Evolutionary conservation across 2,888 invertebrate species (phyloP).

Genomic region (Synergus itoensis): DNA sequence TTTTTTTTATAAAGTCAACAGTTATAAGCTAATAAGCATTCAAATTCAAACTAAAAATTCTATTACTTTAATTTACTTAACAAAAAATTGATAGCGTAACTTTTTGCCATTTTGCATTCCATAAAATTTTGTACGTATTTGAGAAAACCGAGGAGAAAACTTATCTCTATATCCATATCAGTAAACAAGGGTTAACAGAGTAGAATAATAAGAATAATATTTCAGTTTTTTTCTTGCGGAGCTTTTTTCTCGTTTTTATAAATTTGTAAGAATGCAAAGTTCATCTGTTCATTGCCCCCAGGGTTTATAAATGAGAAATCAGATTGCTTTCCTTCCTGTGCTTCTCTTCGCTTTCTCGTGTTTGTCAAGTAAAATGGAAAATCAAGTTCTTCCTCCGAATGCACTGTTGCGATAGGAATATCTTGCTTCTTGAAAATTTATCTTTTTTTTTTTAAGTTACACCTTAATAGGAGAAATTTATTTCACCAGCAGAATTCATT

Average conservation of each 20-base stretch:
- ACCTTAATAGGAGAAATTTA: neutral
- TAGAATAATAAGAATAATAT: slow-evolving; percentile 7
- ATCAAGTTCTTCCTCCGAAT: slow-evolving; percentile 12
- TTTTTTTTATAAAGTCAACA: too few species aligned
- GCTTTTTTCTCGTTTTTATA: slow-evolving; percentile 14
- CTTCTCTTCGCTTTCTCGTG: slow-evolving; percentile 21
- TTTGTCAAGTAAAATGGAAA: slow-evolving; percentile 31
- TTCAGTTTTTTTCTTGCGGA: neutral
- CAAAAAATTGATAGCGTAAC: too few species aligned
- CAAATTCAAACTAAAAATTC: too few species aligned
- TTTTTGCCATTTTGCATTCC: too few species aligned
- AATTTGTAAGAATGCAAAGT: slow-evolving; percentile 29
- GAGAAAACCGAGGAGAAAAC: neutral
- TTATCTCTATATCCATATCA: neutral
- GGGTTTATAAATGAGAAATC: slow-evolving; percentile 38
- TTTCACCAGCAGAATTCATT: neutral
- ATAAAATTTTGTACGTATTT: neutral
- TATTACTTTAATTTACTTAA: too few species aligned
- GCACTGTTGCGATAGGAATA: slow-evolving; percentile 1
- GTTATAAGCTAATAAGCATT: too few species aligned
- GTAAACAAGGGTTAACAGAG: neutral
- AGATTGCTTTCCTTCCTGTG: slow-evolving; percentile 13
- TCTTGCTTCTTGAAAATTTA: neutral
- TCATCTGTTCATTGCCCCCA: slow-evolving; percentile 14
- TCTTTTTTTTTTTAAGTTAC: neutral